Percentiles rank a stretch among this genome's conserved stretches.
Conservation (phyloP, 1,140 invertebrate genomes). For the Papilio aristodemus region DNA sequence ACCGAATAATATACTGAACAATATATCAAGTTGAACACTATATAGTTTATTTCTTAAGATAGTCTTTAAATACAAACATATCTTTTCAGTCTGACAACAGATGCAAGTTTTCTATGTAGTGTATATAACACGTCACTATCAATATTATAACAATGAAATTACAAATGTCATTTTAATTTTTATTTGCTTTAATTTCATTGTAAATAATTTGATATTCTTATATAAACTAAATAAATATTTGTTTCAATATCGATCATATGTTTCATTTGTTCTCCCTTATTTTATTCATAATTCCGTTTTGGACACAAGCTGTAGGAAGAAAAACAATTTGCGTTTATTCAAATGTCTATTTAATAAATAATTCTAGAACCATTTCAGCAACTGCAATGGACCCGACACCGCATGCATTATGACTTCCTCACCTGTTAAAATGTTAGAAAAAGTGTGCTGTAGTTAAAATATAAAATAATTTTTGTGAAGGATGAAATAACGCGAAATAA, state of each 20-base stretch:
- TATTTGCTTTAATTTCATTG: constrained; percentile 76
- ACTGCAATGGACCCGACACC: constrained; percentile 15
- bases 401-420: constrained; percentile 34
- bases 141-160: constrained; percentile 78
- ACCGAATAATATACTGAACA: constrained; percentile 74
- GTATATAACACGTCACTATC: constrained; percentile 72
- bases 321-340: constrained; percentile 35
- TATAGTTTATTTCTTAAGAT: constrained; percentile 76
- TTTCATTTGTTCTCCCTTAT: constrained; percentile 48
- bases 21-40: constrained; percentile 69
- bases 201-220: constrained; percentile 78
- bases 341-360: constrained; percentile 36
- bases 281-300: constrained; percentile 49
- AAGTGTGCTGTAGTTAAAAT: constrained; percentile 5
- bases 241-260: constrained; percentile 69
- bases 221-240: constrained; percentile 78
- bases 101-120: constrained; percentile 80
- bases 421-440: constrained; percentile 48
- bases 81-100: constrained; percentile 73
- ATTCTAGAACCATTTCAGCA: neutral
- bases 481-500: neutral
- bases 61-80: constrained; percentile 75
- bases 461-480: neutral
- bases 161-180: constrained; percentile 58
- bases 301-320: constrained; percentile 41